Evolutionary conservation across 1,140 invertebrate genomes (phyloP).

Genomic region (Linepithema humile): DNA sequence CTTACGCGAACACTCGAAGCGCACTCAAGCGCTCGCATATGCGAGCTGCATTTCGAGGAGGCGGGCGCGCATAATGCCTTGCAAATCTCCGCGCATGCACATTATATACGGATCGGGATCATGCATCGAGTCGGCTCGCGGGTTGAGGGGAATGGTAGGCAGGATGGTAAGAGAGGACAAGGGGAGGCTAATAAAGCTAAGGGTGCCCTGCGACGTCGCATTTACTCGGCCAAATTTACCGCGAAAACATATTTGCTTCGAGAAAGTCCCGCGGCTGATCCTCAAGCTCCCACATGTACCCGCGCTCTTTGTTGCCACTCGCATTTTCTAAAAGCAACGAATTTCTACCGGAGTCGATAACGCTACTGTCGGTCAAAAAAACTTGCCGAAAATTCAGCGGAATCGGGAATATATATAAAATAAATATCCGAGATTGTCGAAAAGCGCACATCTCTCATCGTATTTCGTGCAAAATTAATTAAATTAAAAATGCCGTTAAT

Average conservation of each 20-base stretch:
- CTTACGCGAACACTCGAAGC: slow-evolving; percentile 74
- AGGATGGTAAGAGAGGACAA: not conserved
- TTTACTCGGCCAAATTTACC: slow-evolving; percentile 55
- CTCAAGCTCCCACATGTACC: not conserved
- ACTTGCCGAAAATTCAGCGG: not conserved
- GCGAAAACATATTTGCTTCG: slow-evolving; percentile 55
- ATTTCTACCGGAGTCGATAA: slow-evolving; percentile 13
- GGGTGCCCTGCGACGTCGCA: slow-evolving; percentile 45
- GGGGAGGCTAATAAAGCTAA: slow-evolving; percentile 49
- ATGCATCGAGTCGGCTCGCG: slow-evolving; percentile 39
- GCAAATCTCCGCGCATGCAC: slow-evolving; percentile 51
- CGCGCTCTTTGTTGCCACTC: slow-evolving; percentile 30
- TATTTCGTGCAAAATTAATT: not conserved
- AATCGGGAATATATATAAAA: not conserved
- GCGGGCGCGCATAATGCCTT: slow-evolving; percentile 53
- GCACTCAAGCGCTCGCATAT: slow-evolving; percentile 70
- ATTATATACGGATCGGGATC: slow-evolving; percentile 56
- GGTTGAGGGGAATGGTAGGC: not conserved
- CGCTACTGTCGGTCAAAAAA: slow-evolving; percentile 8
- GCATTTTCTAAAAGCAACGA: slow-evolving; percentile 32
- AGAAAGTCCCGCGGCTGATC: slow-evolving; percentile 31
- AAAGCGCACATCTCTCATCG: not conserved
- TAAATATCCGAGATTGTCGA: not conserved
- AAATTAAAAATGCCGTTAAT: not conserved
- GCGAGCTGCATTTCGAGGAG: slow-evolving; percentile 60